phyloP scores from a whole-genome alignment of 2,888 invertebrate species.

The Lagria hirta region DNA sequence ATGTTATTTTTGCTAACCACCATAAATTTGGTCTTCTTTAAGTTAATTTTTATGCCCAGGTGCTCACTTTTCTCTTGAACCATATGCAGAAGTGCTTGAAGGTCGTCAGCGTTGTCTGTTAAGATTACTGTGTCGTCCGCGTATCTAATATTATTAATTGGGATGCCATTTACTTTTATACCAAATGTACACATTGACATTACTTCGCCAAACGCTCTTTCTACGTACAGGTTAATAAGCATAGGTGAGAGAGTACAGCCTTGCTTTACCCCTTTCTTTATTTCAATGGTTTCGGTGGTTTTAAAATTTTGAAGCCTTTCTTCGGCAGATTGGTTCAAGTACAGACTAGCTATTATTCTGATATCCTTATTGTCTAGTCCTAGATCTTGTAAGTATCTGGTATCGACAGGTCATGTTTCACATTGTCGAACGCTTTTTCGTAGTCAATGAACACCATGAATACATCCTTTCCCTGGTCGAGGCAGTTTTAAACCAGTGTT shows the following conservation, averaged over 20 bases:
- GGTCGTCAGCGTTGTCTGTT: conserved; percentile 8
- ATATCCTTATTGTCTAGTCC: too few species aligned
- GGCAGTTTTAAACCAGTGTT: neutral
- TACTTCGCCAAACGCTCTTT: neutral
- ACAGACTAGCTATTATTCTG: neutral
- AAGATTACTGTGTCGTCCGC: conserved; percentile 12
- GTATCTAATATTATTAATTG: conserved; percentile 9
- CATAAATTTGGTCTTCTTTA: conserved; percentile 7
- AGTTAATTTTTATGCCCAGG: conserved; percentile 9
- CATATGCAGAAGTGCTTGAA: conserved; percentile 8
- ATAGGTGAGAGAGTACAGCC: neutral
- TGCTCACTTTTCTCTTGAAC: conserved; percentile 8
- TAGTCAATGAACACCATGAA: neutral
- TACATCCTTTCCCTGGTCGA: neutral
- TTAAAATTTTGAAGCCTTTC: neutral
- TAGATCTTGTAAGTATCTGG: neutral
- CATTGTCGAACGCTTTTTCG: conserved; percentile 1
- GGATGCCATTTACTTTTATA: too few species aligned
- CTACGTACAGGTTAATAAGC: neutral
- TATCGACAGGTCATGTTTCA: neutral
- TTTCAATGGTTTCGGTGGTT: neutral
- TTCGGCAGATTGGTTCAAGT: neutral
- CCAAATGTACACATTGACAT: too few species aligned
- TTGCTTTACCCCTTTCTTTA: too few species aligned
- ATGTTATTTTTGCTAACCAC: neutral